Conservation (phyloP, 1,140 invertebrate genomes). For the Ephestia elutella region DNA sequence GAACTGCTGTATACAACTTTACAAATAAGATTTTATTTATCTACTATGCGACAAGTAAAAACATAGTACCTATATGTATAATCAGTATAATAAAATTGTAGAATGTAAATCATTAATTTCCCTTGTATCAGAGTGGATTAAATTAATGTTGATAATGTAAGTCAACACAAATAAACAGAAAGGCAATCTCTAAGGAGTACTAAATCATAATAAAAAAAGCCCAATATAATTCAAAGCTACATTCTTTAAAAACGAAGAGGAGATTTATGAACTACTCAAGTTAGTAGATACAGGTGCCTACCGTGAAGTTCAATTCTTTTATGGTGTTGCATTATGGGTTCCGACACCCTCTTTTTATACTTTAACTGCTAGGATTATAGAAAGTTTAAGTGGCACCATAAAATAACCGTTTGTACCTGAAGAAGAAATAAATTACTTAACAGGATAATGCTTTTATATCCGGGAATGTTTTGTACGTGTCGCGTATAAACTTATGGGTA, state of each 20-base stretch:
- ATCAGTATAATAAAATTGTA: too few relatives aligned
- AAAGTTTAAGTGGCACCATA: constrained; percentile 63
- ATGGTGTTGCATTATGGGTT: constrained; percentile 52
- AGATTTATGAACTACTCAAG: constrained; percentile 43
- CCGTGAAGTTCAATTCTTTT: constrained; percentile 48
- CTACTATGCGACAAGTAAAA: too few relatives aligned
- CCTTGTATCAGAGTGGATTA: background rate
- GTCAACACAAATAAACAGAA: background rate
- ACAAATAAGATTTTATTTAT: too few relatives aligned
- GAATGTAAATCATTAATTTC: too few relatives aligned
- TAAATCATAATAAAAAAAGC: constrained; percentile 18
- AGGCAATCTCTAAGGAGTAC: background rate
- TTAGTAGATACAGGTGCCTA: constrained; percentile 44
- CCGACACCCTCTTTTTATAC: constrained; percentile 55
- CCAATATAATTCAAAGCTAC: constrained; percentile 10
- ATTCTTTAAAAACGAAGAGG: constrained; percentile 23
- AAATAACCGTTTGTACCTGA: constrained; percentile 64
- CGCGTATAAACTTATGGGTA: constrained; percentile 62
- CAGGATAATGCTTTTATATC: constrained; percentile 70
- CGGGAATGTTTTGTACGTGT: constrained; percentile 66
- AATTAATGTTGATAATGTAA: background rate
- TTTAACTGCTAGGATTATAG: constrained; percentile 59
- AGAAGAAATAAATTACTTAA: constrained; percentile 72
- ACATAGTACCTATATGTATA: too few relatives aligned
- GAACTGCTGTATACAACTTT: too few relatives aligned